Percentiles rank a stretch among this genome's conserved stretches.
phyloP scores from a whole-genome alignment of 2,888 invertebrate genomes.

The Lamellibrachia columna region DNA sequence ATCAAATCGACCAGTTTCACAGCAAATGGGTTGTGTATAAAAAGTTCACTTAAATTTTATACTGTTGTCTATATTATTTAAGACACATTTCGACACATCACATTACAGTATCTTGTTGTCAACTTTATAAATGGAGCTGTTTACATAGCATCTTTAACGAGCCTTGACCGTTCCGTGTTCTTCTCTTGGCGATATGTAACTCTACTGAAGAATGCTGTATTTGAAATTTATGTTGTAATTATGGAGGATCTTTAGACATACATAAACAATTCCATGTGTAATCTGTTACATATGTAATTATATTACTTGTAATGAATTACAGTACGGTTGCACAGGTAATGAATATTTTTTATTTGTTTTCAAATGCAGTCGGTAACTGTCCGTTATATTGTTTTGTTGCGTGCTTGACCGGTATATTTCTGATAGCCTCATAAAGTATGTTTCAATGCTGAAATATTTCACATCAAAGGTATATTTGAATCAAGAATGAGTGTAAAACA shows the following conservation, averaged over 20 bases:
- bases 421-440: neutral
- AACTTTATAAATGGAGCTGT: neutral
- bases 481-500: neutral
- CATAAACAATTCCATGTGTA: neutral
- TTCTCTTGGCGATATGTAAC: neutral
- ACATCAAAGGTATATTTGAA: neutral
- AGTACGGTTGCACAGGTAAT: neutral
- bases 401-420: neutral
- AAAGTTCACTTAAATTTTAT: neutral
- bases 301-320: neutral
- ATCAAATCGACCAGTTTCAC: neutral
- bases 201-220: neutral
- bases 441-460: neutral
- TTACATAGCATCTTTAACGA: neutral
- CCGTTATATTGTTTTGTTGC: neutral
- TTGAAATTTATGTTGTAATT: neutral
- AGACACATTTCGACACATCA: neutral
- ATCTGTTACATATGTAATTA: neutral
- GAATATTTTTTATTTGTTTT: neutral
- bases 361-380: neutral
- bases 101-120: neutral
- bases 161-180: neutral
- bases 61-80: constrained; percentile 3
- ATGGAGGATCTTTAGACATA: neutral
- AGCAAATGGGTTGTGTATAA: neutral